Evolutionary conservation across 2,797 vertebrate genomes (phyloP), one percentile per base, ranked within the genome.

Genomic region (Karalla daura): DNA sequence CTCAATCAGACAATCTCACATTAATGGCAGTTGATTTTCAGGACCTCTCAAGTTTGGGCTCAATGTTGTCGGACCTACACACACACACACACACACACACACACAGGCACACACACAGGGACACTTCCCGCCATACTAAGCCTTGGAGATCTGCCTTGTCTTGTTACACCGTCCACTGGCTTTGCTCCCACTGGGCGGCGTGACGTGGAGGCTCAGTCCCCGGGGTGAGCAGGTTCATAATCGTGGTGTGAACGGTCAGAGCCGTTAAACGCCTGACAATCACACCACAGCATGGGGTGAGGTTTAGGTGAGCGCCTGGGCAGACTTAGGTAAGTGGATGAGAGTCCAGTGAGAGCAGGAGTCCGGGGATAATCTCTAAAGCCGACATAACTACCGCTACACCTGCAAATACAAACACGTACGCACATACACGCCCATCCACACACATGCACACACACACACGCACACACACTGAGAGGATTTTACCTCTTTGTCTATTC

Each of bases 321-420:
- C 45, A 81, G 63, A 1, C 46, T 84, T 88, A 53, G 80, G 77
- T 89, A 89, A 90, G 75, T 83, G 80, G 86, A 84, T 86, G 51
- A 86, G 55, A 68, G 58, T 70, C 53, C 10, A 18, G 52, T 35
- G 50, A 67, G 51, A 64, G 66, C 51, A 59, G 64, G 76, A 83
- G 74, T 72, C 20, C 32, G 17, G 60, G 61, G 86, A 88, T 92
- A 80, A 74, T 46, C 68, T 46, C 45, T 70, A 70, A 86, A 86
- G 53, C 59, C 74, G 41, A 18, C 33, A 63, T 60, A 41, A 69
- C 73, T 13, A 53, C 40, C 56, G 17, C 15, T 8, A 39, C 1
- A 10, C 36, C 30, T 7, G 23, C 25, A 18, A n/a, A 53, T 27
- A 60, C 50, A 65, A 39, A 66, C 18, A 15, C 14, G 17, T 3